A percentile compares a stretch with the other conserved stretches of the same genome.
phyloP scores from a whole-genome alignment of 1,140 invertebrate genomes.

The Choristoneura fumiferana region DNA sequence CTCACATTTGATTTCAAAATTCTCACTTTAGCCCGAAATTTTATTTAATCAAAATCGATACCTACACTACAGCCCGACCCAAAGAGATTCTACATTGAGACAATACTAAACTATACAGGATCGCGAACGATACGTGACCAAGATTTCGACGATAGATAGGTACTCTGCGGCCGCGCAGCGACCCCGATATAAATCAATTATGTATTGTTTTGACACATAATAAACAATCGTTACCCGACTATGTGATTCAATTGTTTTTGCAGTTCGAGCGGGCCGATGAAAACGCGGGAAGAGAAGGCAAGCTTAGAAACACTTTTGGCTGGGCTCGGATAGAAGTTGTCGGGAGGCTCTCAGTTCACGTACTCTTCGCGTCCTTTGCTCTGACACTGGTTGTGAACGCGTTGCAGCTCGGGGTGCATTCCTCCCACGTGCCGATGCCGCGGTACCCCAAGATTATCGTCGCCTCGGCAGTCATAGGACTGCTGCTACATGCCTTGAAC shows the following conservation, averaged over 20 bases:
- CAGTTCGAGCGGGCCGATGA: constrained; percentile 69
- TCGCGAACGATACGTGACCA: too few relatives aligned
- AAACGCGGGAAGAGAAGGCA: constrained; percentile 78
- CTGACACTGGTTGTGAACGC: constrained; percentile 91
- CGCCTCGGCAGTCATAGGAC: constrained; percentile 74
- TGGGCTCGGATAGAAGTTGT: constrained; percentile 94
- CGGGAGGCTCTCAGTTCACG: constrained; percentile 88
- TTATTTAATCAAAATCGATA: too few relatives aligned
- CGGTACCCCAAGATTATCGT: constrained; percentile 82
- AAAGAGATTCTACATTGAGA: too few relatives aligned
- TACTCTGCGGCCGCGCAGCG: too few relatives aligned
- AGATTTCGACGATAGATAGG: too few relatives aligned
- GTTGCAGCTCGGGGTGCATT: constrained; percentile 88
- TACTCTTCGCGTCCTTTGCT: constrained; percentile 90
- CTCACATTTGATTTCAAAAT: too few relatives aligned
- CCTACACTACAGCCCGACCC: too few relatives aligned
- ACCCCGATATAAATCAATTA: neutral
- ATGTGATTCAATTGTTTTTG: neutral
- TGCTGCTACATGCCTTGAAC: constrained; percentile 61
- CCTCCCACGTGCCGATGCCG: constrained; percentile 80
- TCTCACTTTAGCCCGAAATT: too few relatives aligned
- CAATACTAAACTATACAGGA: too few relatives aligned
- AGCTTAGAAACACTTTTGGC: constrained; percentile 92
- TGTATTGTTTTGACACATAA: too few relatives aligned
- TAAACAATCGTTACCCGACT: neutral